These are phyloP conservation scores for Pachyrhynchus sulphureomaculatus DNA, from an alignment of 1,140 invertebrate species.

Conservation along the genomic window DNA sequence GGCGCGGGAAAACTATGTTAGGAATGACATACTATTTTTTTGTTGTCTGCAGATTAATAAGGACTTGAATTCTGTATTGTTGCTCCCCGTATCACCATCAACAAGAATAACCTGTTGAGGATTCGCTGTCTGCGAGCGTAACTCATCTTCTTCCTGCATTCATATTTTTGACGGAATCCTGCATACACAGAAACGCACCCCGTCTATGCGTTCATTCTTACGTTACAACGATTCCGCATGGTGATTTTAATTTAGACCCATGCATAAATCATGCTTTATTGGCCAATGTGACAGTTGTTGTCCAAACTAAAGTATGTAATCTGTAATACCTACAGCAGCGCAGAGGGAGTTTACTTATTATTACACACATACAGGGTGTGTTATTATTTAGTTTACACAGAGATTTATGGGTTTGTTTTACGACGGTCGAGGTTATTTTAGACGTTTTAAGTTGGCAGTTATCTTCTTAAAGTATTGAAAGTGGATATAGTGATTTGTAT, in stretches of 20 bases:
- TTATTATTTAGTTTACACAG: neutral
- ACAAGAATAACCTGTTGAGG: too few relatives aligned
- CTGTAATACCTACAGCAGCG: neutral
- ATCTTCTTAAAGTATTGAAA: too few relatives aligned
- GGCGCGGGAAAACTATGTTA: too few relatives aligned
- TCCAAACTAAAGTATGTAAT: conserved; percentile 5
- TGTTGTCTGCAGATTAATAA: too few relatives aligned
- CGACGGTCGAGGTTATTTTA: neutral
- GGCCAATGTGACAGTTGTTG: conserved; percentile 2
- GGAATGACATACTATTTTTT: too few relatives aligned
- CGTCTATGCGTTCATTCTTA: neutral
- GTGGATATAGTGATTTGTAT: too few relatives aligned
- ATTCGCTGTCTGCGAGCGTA: too few relatives aligned
- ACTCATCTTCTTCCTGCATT: too few relatives aligned
- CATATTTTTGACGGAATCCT: too few relatives aligned
- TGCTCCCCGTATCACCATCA: too few relatives aligned
- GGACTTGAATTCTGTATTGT: too few relatives aligned
- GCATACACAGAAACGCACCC: neutral
- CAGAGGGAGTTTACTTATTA: neutral
- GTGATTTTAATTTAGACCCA: conserved; percentile 6
- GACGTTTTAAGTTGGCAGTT: too few relatives aligned
- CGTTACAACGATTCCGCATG: neutral
- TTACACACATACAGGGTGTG: conserved; percentile 9
- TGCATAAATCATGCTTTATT: neutral
- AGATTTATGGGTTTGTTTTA: neutral